Conservation (phyloP, 1,140 invertebrate species). For the Tetragonula clypearis region DNA sequence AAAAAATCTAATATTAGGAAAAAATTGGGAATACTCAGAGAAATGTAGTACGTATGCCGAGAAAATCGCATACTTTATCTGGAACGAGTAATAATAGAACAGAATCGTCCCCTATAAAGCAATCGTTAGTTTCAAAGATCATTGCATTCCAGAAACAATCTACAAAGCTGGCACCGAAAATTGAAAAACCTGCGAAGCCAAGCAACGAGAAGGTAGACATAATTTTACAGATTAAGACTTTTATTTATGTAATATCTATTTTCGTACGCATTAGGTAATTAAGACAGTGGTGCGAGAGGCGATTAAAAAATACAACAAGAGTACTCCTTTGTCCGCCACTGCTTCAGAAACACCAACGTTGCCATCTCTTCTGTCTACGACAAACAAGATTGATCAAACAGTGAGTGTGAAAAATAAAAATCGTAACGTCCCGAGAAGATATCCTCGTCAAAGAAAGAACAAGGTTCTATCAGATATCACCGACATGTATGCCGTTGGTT, state of each 20-base stretch:
- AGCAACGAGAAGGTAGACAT: constrained; percentile 65
- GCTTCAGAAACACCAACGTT: constrained; percentile 52
- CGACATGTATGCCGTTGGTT: constrained; percentile 76
- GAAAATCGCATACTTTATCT: constrained; percentile 37
- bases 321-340: constrained; percentile 17
- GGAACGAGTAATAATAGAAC: constrained; percentile 16
- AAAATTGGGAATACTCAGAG: constrained; percentile 30
- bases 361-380: constrained; percentile 37
- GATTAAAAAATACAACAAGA: constrained; percentile 71
- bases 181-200: constrained; percentile 57
- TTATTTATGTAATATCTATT: background rate
- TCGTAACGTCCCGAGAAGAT: constrained; percentile 49
- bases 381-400: background rate
- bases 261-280: constrained; percentile 56
- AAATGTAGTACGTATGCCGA: constrained; percentile 20
- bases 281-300: constrained; percentile 65
- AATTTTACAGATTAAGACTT: background rate
- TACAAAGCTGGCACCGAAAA: constrained; percentile 42
- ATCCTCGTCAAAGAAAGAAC: constrained; percentile 59
- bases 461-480: constrained; percentile 65
- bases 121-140: constrained; percentile 64
- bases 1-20: constrained; percentile 14
- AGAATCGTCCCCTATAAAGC: constrained; percentile 34
- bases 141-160: constrained; percentile 67
- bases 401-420: constrained; percentile 45